A percentile compares a stretch with the other conserved stretches of the same genome.
Conservation (phyloP, 2,797 vertebrate species). For the Neosalanx taihuensis region DNA sequence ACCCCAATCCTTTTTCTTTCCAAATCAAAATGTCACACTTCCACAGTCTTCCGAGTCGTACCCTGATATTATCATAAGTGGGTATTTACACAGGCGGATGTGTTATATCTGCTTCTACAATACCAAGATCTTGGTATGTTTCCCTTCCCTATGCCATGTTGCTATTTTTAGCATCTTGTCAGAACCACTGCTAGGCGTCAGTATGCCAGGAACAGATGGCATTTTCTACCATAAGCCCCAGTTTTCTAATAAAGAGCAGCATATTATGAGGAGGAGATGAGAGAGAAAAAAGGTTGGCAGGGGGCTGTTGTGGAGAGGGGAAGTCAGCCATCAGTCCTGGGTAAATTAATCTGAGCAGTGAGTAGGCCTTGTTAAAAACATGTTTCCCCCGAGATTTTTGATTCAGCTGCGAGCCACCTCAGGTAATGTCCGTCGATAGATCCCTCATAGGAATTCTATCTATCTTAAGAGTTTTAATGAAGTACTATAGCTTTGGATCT, state of each 20-base stretch:
- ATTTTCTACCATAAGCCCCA: constrained; percentile 52
- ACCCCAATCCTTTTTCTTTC: not conserved
- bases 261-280: constrained; percentile 28
- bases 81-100: not conserved
- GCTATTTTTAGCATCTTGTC: constrained; percentile 64
- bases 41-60: not conserved
- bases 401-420: no score
- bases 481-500: no score
- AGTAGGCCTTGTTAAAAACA: no score
- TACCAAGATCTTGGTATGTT: constrained; percentile 37
- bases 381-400: no score
- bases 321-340: not conserved
- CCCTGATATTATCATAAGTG: not conserved
- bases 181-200: constrained; percentile 47
- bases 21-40: no score
- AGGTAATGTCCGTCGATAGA: constrained; percentile 30
- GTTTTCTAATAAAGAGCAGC: constrained; percentile 49
- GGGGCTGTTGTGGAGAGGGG: not conserved
- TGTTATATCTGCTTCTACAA: constrained; percentile 6
- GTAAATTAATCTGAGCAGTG: not conserved
- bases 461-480: no score
- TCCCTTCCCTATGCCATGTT: constrained; percentile 61
- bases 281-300: constrained; percentile 5
- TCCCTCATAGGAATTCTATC: constrained; percentile 17
- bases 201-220: constrained; percentile 68